phyloP scores from a whole-genome alignment of 2,113 vertebrate species.

The Spheniscus mendiculus region DNA sequence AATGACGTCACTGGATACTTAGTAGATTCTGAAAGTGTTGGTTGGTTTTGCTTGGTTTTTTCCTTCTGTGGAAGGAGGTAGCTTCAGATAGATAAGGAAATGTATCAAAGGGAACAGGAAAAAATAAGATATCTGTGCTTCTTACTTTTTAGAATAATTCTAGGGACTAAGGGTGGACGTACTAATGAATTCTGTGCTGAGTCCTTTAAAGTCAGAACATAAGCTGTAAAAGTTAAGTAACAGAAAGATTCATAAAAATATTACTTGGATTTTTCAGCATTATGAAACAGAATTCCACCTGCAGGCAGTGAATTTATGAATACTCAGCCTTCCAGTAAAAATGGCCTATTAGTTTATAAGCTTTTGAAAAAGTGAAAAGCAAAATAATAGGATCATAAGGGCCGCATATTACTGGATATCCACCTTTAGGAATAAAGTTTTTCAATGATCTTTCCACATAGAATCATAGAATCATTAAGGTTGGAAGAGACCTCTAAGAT shows the following conservation, averaged over 20 bases:
- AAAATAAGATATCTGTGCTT: neutral
- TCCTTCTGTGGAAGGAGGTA: neutral
- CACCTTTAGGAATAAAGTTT: neutral
- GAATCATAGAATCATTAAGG: no score
- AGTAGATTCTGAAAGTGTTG: neutral
- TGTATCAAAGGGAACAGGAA: neutral
- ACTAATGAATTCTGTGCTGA: neutral
- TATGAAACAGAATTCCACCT: neutral
- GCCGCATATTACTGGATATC: neutral
- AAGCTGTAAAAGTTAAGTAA: neutral
- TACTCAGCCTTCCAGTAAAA: neutral
- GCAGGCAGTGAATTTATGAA: neutral
- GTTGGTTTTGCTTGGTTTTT: neutral
- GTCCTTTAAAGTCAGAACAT: neutral
- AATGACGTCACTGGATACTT: neutral
- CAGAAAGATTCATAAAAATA: neutral
- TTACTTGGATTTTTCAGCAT: neutral
- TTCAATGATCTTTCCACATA: neutral
- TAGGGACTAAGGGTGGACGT: neutral
- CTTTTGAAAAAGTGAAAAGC: neutral
- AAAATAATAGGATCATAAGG: neutral
- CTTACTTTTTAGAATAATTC: neutral
- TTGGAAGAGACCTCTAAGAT: no score
- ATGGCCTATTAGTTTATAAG: neutral
- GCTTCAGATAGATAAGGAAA: neutral